These are phyloP conservation scores for Aphodius granarius DNA, from an alignment of 2,888 invertebrate genomes.

Conservation along the genomic window DNA sequence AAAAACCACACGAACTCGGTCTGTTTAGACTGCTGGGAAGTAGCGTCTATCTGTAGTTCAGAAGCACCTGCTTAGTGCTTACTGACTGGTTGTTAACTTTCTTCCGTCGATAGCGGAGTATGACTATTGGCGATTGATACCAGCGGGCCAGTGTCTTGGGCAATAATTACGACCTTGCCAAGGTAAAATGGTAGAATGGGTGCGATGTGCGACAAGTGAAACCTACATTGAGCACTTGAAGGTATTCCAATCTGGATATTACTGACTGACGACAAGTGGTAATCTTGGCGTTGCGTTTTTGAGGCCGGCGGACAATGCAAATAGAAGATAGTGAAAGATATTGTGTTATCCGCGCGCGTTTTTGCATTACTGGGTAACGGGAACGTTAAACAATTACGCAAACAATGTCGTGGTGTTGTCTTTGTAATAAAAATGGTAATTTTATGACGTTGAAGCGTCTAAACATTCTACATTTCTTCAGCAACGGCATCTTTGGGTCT, in stretches of 20 bases:
- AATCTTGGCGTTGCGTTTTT: not conserved
- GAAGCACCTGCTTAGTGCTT: not conserved
- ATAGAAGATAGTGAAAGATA: not conserved
- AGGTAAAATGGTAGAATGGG: not conserved
- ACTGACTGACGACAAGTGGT: not conserved
- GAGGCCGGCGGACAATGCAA: not conserved
- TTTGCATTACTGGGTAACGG: not conserved
- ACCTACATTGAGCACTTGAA: not conserved
- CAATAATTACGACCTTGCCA: not conserved
- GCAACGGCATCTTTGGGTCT: no score
- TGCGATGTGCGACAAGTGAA: not conserved
- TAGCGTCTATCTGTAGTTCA: not conserved
- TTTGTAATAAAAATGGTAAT: not conserved
- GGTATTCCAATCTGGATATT: not conserved
- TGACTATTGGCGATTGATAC: not conserved
- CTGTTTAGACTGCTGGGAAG: not conserved
- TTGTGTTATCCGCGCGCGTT: not conserved
- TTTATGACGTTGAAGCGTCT: not conserved
- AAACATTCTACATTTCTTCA: no score
- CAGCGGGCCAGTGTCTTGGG: not conserved
- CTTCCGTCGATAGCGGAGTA: not conserved
- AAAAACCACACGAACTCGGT: not conserved
- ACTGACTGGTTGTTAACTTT: not conserved
- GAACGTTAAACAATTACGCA: not conserved
- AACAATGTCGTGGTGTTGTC: not conserved